A percentile compares a stretch with the other conserved stretches of the same genome.
Evolutionary conservation across 1,140 invertebrate species (phyloP).

Genomic region (Hestina assimilis): DNA sequence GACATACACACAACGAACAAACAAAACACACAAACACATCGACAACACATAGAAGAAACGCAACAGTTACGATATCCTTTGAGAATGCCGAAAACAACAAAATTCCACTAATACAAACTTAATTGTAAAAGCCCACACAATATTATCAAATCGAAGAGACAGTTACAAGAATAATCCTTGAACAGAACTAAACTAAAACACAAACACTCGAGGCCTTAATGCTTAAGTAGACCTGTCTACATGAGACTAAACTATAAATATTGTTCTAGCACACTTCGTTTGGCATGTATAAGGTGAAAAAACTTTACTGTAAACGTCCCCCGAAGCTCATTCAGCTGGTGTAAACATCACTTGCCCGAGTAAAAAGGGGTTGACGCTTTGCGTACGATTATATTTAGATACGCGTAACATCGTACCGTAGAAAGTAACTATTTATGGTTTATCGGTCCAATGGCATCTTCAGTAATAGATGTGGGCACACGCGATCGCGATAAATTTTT

Average conservation of each 20-base stretch:
- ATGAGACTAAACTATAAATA: not conserved
- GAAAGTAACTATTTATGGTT: slow-evolving; percentile 33
- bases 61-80: too few relatives aligned
- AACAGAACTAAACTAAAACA: too few relatives aligned
- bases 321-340: slow-evolving; percentile 49
- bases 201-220: too few relatives aligned
- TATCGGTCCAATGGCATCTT: slow-evolving; percentile 23
- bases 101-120: too few relatives aligned
- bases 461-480: slow-evolving; percentile 7
- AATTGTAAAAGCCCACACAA: too few relatives aligned
- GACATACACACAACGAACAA: too few relatives aligned
- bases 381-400: slow-evolving; percentile 30
- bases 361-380: slow-evolving; percentile 45
- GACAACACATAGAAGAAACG: too few relatives aligned
- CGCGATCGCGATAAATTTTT: slow-evolving; percentile 11
- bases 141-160: too few relatives aligned
- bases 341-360: slow-evolving; percentile 56
- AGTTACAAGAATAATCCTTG: too few relatives aligned
- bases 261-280: slow-evolving; percentile 15
- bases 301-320: slow-evolving; percentile 58
- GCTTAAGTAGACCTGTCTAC: not conserved
- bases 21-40: too few relatives aligned
- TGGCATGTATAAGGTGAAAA: slow-evolving; percentile 51
- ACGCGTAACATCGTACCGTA: slow-evolving; percentile 31
- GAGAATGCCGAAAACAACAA: too few relatives aligned